phyloP scores from a whole-genome alignment of 2,888 invertebrate species.

The Pristionchus mayeri region DNA sequence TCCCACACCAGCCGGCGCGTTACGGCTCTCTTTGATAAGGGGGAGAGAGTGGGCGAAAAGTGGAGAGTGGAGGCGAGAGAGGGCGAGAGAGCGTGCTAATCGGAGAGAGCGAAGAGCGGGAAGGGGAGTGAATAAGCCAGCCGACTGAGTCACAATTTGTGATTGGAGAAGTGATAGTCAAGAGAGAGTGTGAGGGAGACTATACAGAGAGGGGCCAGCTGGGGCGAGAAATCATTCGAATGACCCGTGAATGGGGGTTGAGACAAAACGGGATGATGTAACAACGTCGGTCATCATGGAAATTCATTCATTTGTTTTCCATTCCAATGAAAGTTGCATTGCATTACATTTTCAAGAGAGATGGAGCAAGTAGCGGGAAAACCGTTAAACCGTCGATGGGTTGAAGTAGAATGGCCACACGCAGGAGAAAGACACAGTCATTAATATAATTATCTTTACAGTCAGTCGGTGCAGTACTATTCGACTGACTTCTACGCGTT shows the following conservation, averaged over 20 bases:
- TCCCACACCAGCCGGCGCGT: slow-evolving; percentile 31
- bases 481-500: slow-evolving; percentile 66
- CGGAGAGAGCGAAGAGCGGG: slow-evolving; percentile 2
- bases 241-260: too few relatives aligned
- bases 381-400: too few relatives aligned
- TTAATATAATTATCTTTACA: too few relatives aligned
- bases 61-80: not conserved
- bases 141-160: slow-evolving; percentile 29
- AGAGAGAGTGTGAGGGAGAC: not conserved
- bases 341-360: too few relatives aligned
- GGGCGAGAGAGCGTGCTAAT: not conserved
- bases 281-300: too few relatives aligned
- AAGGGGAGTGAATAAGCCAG: slow-evolving; percentile 38
- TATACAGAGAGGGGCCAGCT: slow-evolving; percentile 10
- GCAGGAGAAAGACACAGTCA: too few relatives aligned
- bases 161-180: slow-evolving; percentile 39
- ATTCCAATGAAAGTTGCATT: too few relatives aligned
- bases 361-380: too few relatives aligned
- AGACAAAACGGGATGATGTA: too few relatives aligned
- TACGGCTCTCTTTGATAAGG: slow-evolving; percentile 48
- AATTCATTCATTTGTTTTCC: too few relatives aligned
- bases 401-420: too few relatives aligned
- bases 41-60: not conserved
- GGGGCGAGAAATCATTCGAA: not conserved
- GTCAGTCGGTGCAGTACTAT: slow-evolving; percentile 66